Percentiles rank a stretch among this genome's conserved stretches.
Evolutionary conservation across 2,888 invertebrate genomes (phyloP).

Genomic region (Erynnis tages): DNA sequence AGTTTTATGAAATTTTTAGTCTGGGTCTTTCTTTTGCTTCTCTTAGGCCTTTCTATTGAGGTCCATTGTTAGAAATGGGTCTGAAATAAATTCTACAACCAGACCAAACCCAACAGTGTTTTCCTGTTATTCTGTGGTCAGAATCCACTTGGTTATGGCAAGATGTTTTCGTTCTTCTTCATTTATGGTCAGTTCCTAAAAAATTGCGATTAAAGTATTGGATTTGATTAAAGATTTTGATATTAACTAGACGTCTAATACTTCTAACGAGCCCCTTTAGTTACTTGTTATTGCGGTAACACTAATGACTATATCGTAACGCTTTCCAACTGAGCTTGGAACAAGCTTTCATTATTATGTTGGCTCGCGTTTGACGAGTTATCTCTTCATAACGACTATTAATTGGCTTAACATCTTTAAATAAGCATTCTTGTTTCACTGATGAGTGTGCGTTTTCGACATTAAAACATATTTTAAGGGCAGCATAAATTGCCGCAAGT

Average conservation of each 20-base stretch:
- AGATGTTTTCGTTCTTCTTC: too few relatives aligned
- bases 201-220: too few relatives aligned
- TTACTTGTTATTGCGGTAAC: neutral
- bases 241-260: neutral
- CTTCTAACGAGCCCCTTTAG: neutral
- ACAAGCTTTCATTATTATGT: too few relatives aligned
- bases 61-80: too few relatives aligned
- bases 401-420: neutral
- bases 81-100: too few relatives aligned
- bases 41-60: neutral
- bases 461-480: conserved; percentile 4
- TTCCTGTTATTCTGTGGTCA: too few relatives aligned
- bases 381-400: neutral
- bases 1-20: neutral
- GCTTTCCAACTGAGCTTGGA: neutral
- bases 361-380: neutral
- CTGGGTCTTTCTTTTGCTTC: neutral
- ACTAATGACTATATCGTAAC: neutral
- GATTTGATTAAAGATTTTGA: too few relatives aligned
- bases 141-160: too few relatives aligned
- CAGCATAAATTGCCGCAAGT: conserved; percentile 9
- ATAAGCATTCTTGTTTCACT: neutral
- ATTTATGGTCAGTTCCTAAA: too few relatives aligned
- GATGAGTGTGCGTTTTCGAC: too few relatives aligned
- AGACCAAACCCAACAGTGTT: too few relatives aligned